phyloP scores from a whole-genome alignment of 2,113 vertebrate genomes.

The Silurus meridionalis region DNA sequence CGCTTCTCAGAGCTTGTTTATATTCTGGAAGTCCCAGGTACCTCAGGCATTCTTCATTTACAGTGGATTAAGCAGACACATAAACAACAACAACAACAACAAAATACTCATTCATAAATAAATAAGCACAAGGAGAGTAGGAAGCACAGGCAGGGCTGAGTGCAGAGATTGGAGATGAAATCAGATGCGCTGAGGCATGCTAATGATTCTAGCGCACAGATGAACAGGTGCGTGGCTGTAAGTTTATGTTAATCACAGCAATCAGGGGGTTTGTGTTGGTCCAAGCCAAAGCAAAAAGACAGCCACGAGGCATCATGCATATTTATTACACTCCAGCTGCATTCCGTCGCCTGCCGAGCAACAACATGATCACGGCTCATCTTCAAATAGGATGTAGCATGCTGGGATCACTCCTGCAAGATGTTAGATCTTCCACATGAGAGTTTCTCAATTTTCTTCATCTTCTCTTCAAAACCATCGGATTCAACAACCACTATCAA shows the following conservation, averaged over 20 bases:
- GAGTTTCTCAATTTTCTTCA: background rate
- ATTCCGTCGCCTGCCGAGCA: background rate
- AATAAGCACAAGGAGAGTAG: background rate
- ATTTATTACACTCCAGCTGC: background rate
- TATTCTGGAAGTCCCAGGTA: background rate
- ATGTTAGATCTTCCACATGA: background rate
- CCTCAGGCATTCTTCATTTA: background rate
- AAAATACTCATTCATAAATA: slow-evolving; percentile 1
- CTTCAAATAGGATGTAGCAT: background rate
- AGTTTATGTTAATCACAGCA: background rate
- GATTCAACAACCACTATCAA: too few species aligned
- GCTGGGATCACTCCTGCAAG: background rate
- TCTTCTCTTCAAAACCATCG: background rate
- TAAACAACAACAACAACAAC: background rate
- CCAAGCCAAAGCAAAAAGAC: background rate
- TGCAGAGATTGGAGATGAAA: background rate
- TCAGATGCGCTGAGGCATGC: background rate
- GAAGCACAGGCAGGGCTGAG: background rate
- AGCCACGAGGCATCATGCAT: background rate
- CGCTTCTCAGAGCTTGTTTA: background rate
- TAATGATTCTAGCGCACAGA: background rate
- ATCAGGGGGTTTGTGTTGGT: background rate
- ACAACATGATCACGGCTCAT: background rate
- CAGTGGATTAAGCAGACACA: background rate
- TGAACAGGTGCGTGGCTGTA: background rate